phyloP scores from a whole-genome alignment of 2,113 vertebrate genomes.

The Dolichotis patagonum region DNA sequence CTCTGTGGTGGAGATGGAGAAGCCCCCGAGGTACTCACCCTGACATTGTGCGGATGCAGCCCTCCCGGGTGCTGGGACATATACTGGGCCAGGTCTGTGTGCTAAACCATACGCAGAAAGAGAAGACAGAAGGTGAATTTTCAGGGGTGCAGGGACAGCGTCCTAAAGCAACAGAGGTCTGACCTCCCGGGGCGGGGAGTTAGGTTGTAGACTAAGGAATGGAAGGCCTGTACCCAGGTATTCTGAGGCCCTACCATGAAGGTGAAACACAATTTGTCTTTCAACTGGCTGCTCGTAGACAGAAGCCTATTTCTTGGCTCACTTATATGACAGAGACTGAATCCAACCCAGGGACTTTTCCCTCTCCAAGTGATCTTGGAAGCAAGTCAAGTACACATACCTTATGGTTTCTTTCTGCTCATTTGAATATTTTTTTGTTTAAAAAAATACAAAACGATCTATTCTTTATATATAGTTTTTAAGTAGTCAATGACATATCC shows the following conservation, averaged over 20 bases:
- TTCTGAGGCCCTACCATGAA: neutral
- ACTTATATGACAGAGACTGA: neutral
- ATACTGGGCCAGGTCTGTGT: constrained; percentile 94
- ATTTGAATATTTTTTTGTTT: constrained; percentile 47
- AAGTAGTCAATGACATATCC: neutral
- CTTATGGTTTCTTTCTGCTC: constrained; percentile 39
- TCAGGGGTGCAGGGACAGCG: neutral
- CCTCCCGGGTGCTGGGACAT: constrained; percentile 94
- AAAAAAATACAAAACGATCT: constrained; percentile 27
- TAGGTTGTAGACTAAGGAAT: neutral
- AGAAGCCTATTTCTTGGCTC: neutral
- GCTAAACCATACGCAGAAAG: constrained; percentile 82
- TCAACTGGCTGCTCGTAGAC: constrained; percentile 2
- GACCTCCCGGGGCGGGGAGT: neutral
- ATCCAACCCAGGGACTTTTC: neutral
- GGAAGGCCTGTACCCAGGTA: neutral
- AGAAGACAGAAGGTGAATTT: constrained; percentile 17
- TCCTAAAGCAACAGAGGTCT: neutral
- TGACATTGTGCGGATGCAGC: constrained; percentile 89
- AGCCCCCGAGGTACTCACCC: constrained; percentile 84
- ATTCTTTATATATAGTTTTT: constrained; percentile 13
- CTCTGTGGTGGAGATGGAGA: neutral
- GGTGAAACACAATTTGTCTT: neutral
- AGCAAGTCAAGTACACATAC: neutral
- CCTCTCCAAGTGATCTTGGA: neutral